phyloP scores from a whole-genome alignment of 92 coral and sea anemone species.

The Phymanthus crucifer region DNA sequence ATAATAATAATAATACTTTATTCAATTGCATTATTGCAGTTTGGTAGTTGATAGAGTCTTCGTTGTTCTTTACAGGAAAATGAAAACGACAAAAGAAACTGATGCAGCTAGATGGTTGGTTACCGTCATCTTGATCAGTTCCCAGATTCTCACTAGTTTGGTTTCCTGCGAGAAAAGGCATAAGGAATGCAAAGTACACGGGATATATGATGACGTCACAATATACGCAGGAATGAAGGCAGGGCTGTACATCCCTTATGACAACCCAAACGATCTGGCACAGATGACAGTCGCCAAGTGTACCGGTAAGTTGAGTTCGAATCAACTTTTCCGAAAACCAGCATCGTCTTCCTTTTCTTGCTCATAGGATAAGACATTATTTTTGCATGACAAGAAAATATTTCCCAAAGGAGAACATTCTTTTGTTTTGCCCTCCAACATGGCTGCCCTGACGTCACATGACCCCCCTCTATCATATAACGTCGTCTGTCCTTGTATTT shows the following conservation, averaged over 20 bases:
- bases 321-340: no score
- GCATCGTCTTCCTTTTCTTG: no score
- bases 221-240: slow-evolving; percentile 62
- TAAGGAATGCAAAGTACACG: slow-evolving; percentile 42
- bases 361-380: no score
- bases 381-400: no score
- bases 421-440: no score
- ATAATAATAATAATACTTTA: no score
- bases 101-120: neutral
- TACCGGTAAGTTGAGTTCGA: slow-evolving; percentile 19
- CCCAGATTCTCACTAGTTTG: slow-evolving; percentile 26
- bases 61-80: neutral
- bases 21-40: no score
- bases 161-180: slow-evolving; percentile 17
- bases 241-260: slow-evolving; percentile 67
- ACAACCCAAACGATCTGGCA: slow-evolving; percentile 34
- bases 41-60: neutral
- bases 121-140: slow-evolving; percentile 28
- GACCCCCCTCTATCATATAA: no score
- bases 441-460: no score
- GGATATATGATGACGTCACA: slow-evolving; percentile 57
- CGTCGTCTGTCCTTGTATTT: no score
- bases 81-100: neutral
- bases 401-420: no score
- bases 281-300: slow-evolving; percentile 65